Evolutionary conservation across 2,113 vertebrate species (phyloP).

Genomic region (Picathartes gymnocephalus): DNA sequence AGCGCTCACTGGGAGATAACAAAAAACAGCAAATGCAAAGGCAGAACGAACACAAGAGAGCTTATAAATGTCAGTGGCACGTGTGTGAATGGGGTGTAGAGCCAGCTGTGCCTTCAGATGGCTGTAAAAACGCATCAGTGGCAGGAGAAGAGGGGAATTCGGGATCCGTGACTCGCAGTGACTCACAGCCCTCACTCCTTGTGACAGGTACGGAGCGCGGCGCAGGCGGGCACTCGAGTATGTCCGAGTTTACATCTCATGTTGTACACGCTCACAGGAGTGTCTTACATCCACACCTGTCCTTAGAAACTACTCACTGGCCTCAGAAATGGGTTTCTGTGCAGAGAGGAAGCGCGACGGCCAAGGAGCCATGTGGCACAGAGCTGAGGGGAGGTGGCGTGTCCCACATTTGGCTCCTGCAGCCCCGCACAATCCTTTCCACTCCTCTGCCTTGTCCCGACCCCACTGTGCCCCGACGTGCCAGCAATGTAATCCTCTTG

Average conservation of each 20-base stretch:
- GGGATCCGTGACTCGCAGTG: background rate
- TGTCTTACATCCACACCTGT: background rate
- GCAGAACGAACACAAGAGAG: background rate
- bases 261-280: background rate
- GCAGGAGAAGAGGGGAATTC: background rate
- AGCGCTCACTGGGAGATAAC: fast-evolving
- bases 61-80: background rate
- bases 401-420: background rate
- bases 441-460: background rate
- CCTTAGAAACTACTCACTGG: background rate
- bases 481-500: background rate
- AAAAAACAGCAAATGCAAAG: background rate
- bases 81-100: background rate
- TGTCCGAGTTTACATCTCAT: fast-evolving
- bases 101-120: background rate
- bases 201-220: background rate
- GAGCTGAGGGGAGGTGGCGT: background rate
- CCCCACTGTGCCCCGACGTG: background rate
- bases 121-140: background rate
- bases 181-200: background rate
- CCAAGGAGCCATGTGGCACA: background rate
- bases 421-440: background rate
- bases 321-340: background rate
- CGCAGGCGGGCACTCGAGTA: fast-evolving
- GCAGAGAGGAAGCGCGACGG: fast-evolving